Percentiles rank a stretch among this genome's conserved stretches.
These are phyloP conservation scores for Dinomys branickii DNA, from an alignment of 2,113 vertebrate species.

Conservation along the genomic window DNA sequence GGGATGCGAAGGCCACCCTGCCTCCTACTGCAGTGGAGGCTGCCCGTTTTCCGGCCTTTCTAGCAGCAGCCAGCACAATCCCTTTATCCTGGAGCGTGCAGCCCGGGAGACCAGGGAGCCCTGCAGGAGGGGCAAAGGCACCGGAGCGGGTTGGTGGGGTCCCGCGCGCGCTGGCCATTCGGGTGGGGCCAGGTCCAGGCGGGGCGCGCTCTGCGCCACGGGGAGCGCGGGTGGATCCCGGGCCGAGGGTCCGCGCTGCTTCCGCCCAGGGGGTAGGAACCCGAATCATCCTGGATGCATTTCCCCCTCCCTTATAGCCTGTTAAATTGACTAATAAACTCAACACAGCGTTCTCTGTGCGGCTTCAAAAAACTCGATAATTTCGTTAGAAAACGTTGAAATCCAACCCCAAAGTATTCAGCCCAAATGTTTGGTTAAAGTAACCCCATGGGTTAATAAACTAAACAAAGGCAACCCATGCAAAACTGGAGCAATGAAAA, in stretches of 20 bases:
- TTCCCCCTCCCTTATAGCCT: conserved; percentile 83
- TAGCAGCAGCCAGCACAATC: neutral
- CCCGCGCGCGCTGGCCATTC: accelerated
- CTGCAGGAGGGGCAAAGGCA: accelerated
- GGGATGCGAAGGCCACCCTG: neutral
- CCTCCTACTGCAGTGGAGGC: neutral
- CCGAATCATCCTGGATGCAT: conserved; percentile 84
- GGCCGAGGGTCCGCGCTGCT: conserved; percentile 42
- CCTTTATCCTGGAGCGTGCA: neutral
- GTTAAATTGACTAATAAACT: conserved; percentile 90
- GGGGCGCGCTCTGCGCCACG: neutral
- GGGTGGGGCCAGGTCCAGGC: accelerated
- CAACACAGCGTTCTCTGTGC: conserved; percentile 90
- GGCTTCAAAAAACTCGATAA: conserved; percentile 90
- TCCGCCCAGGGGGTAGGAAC: conserved; percentile 72
- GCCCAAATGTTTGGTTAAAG: conserved; percentile 96
- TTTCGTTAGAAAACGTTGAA: conserved; percentile 94
- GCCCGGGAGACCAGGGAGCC: accelerated
- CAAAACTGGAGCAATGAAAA: conserved; percentile 98
- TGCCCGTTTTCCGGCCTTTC: neutral
- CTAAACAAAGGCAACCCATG: conserved; percentile 98
- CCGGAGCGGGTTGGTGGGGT: too few relatives aligned
- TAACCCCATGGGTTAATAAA: conserved; percentile 99
- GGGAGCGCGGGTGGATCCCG: neutral
- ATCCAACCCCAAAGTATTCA: conserved; percentile 93